These are phyloP conservation scores for Glyptemys insculpta DNA, from an alignment of 2,797 vertebrate genomes.

Conservation along the genomic window DNA sequence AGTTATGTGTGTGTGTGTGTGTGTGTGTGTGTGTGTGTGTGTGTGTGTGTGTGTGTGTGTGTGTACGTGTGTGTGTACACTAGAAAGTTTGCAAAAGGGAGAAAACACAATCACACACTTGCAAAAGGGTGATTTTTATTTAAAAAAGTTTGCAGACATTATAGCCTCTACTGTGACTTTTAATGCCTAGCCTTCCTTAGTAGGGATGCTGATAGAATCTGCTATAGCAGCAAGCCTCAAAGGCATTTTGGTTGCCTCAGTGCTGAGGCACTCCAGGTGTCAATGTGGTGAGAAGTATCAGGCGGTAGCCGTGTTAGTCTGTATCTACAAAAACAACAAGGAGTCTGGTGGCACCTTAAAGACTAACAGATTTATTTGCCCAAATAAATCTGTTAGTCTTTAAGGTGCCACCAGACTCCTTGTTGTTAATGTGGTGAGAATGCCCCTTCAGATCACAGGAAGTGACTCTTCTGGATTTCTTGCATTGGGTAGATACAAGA, in stretches of 20 bases:
- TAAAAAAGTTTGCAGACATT: neutral
- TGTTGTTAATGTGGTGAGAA: neutral
- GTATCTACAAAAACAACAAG: no score
- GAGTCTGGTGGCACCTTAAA: no score
- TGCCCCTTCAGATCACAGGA: neutral
- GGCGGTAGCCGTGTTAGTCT: no score
- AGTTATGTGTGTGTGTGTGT: neutral
- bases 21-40: neutral
- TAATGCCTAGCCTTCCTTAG: neutral
- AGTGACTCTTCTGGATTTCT: neutral
- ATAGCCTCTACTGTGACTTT: neutral
- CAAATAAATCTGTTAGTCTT: no score
- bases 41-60: no score
- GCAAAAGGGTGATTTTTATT: neutral
- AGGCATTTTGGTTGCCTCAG: neutral
- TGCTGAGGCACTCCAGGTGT: neutral
- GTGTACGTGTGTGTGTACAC: neutral
- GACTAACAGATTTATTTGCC: no score
- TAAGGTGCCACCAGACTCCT: no score
- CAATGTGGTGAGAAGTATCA: no score
- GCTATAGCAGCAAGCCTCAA: neutral
- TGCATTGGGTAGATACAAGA: neutral
- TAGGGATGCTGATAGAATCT: neutral
- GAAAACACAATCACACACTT: neutral
- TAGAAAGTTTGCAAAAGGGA: neutral